Evolutionary conservation across 2,113 vertebrate genomes (phyloP), one percentile per base, ranked within the genome.

Genomic region (Pedionomus torquatus): DNA sequence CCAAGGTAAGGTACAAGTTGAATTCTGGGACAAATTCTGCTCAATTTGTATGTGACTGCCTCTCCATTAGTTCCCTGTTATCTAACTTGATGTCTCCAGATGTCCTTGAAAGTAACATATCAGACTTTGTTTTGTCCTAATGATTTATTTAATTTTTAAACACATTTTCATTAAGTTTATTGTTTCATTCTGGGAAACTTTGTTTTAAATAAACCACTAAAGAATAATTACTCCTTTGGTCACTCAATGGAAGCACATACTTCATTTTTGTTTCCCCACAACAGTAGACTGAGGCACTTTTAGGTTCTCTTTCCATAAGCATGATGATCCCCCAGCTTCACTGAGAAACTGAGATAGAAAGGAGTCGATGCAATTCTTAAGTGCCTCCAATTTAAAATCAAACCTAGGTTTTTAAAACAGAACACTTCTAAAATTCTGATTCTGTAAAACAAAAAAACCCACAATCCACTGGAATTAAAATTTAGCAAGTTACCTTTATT

Each of bases 311-410:
- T 91, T 52, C 64, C n/a, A 3, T 12, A 60, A 72, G 30, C 8
- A 10, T 1, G 0, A 28, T 1, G 31, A 52, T 64, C 16, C n/a
- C 11, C 1, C 16, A 31, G 28, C 13, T 86, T 48, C 66, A 35
- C 23, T 3, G 39, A 87, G 44, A 49, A 83, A 61, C 0, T 10
- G 5, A 54, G 46, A 25, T 0, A 31, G 14, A 46, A 80, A 83
- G 26, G 39, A 89, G 11, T 1, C 48, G 12, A 30, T 20, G 15
- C 13, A 31, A 35, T 44, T 54, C 61, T 63, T 33, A 78, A 70
- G 19, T 3, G 6, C 10, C 33, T 31, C 43, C 25, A 65, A 63
- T 33, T 46, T 43, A 54, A 82, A 82, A 70, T 18, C 10, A 66
- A 93, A 51, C 8, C 3, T 5, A 6, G 5, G 7, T 31, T 61